Evolutionary conservation across 2,888 invertebrate genomes (phyloP).

Genomic region (Hyposoter dolosus): DNA sequence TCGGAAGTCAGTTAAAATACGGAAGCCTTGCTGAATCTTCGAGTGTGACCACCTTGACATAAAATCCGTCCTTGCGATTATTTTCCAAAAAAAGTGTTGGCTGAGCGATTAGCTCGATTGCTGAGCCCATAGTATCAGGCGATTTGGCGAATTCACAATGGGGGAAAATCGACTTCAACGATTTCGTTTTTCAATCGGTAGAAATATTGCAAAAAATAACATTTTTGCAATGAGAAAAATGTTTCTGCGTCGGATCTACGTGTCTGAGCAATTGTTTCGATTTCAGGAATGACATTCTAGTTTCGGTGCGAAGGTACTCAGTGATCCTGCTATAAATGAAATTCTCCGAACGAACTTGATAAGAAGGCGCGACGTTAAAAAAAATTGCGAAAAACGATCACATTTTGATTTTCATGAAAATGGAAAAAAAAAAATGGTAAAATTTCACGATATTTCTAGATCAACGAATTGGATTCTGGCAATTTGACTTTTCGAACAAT

Average conservation of each 20-base stretch:
- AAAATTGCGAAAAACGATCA: neutral
- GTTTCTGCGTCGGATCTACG: neutral
- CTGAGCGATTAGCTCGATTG: neutral
- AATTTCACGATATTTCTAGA: neutral
- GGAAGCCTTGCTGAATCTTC: conserved; percentile 50
- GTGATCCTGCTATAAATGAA: neutral
- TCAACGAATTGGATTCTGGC: neutral
- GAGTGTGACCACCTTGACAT: conserved; percentile 59
- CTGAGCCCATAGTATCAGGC: neutral
- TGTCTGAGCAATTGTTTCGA: neutral
- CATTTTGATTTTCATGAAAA: neutral
- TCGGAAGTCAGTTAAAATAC: conserved; percentile 50
- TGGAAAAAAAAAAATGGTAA: neutral
- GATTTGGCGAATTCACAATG: neutral
- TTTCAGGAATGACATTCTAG: neutral
- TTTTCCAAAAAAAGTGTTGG: neutral
- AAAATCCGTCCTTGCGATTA: conserved; percentile 3
- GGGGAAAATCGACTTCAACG: neutral
- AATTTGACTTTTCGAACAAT: neutral
- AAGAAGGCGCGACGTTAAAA: neutral
- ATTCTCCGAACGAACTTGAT: neutral
- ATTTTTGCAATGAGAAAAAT: neutral
- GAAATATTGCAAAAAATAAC: neutral
- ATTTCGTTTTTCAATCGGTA: neutral
- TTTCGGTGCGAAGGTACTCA: neutral